A percentile compares a stretch with the other conserved stretches of the same genome.
Conservation (phyloP, 1,140 invertebrate species). For the Pseudomyrmex dendroicus region DNA sequence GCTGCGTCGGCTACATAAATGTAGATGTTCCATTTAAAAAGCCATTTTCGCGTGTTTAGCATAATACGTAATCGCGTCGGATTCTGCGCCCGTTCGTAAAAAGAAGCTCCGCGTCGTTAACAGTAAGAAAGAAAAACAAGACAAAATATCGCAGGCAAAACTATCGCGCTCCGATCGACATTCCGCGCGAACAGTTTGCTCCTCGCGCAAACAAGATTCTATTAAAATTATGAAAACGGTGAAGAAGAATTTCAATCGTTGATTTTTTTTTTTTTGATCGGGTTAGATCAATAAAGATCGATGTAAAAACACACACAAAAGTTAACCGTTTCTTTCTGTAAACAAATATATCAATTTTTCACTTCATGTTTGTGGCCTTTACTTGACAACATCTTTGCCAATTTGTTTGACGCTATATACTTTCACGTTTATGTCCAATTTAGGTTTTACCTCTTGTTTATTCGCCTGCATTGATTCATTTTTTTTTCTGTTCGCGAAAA, state of each 20-base stretch:
- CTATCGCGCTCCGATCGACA: slow-evolving; percentile 47
- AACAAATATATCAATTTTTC: too few relatives aligned
- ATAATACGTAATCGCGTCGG: slow-evolving; percentile 80
- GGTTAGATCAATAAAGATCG: background rate
- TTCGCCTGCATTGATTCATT: background rate
- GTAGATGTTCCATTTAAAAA: slow-evolving; percentile 84
- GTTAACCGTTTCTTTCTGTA: background rate
- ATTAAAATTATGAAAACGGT: slow-evolving; percentile 29
- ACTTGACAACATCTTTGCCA: too few relatives aligned
- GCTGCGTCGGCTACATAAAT: slow-evolving; percentile 78
- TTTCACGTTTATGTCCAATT: background rate
- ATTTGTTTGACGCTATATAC: background rate
- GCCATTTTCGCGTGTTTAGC: slow-evolving; percentile 84
- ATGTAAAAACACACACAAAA: background rate
- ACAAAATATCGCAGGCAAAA: slow-evolving; percentile 3
- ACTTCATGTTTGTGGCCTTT: too few relatives aligned
- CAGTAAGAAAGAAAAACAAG: slow-evolving; percentile 14
- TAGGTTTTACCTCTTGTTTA: background rate
- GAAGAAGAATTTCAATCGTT: background rate
- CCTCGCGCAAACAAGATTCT: slow-evolving; percentile 47
- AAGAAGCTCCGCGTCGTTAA: slow-evolving; percentile 49
- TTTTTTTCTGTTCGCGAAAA: background rate
- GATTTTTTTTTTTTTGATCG: background rate
- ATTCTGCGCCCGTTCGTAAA: slow-evolving; percentile 29
- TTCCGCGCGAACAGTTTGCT: slow-evolving; percentile 68